phyloP scores from a whole-genome alignment of 2,113 vertebrate genomes.

The Struthidea cinerea region DNA sequence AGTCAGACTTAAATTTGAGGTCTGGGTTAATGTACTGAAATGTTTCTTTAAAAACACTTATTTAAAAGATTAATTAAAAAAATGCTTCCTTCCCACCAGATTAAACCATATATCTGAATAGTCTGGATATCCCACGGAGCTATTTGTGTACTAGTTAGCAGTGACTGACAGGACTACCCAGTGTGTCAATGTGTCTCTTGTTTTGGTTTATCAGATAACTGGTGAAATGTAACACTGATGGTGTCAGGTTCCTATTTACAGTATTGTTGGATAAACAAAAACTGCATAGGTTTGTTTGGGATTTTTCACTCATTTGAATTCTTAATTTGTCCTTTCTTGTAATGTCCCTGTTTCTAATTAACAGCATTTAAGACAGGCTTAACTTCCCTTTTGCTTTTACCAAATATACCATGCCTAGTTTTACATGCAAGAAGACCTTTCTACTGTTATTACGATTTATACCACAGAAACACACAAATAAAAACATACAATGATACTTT shows the following conservation, averaged over 20 bases:
- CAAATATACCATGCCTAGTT: not conserved
- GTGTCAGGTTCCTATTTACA: conserved; percentile 66
- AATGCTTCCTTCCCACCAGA: not conserved
- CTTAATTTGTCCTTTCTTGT: conserved; percentile 60
- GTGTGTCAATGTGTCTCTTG: conserved; percentile 16
- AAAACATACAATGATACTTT: not conserved
- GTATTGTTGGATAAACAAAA: conserved; percentile 66
- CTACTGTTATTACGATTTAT: not conserved
- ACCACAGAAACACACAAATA: not conserved
- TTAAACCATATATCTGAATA: not conserved
- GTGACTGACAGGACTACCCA: conserved; percentile 66
- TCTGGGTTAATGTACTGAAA: not conserved
- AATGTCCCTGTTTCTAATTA: conserved; percentile 72
- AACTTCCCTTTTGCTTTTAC: conserved; percentile 21
- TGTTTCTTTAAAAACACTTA: not conserved
- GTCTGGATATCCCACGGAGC: not conserved
- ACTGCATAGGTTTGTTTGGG: conserved; percentile 38
- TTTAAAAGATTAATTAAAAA: not conserved
- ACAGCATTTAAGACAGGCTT: conserved; percentile 31
- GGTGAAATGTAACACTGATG: conserved; percentile 63
- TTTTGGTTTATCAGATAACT: conserved; percentile 66
- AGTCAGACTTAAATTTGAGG: not conserved
- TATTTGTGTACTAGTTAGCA: conserved; percentile 20
- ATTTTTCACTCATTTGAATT: conserved; percentile 66
- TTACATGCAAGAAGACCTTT: not conserved